Base-by-base conservation (phyloP, 2,888 invertebrate genomes). In the Limenitis camilla region DNA sequence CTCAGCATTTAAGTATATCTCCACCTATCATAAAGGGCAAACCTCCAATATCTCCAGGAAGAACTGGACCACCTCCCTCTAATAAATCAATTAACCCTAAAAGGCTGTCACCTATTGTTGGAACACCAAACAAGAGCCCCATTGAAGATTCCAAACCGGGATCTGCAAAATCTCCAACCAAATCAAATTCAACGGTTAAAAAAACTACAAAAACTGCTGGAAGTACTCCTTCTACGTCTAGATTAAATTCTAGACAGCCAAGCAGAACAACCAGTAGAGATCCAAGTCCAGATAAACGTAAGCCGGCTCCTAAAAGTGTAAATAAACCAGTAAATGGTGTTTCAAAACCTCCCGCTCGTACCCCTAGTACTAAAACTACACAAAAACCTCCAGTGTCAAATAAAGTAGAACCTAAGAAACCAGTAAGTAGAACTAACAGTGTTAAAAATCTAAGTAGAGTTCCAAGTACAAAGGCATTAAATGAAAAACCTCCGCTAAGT, bases 121-220 rank as follows among this genome's bases (percentile, higher is more conserved):
- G 88, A 1, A 88, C 88, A 6, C 88, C 88, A 31, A 88, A 76
- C 53, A 88, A 88, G 71, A 88, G 81, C 65, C 87, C 86, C n/a
- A 63, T 67, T 32, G 85, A 82, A 56, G 79, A 81, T 49, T 61
- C 65, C 5, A 86, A 85, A 61, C 73, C 81, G 41, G 65, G 65
- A 42, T 76, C 82, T 36, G 75, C 80, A 6, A 80, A 74, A 66
- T 71, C 74, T 29, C 64, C 75, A 6, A 58, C 70, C 38, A 85
- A 77, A 68, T 70, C 78, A n/a, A 66, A 72, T 43, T 63, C 77
- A 9, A 60, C 66, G 60, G 62, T 73, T 30, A 78, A 68, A 58
- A 81, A 81, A 60, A 60, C 78, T 10, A 64, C 72, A 1, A 82
- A 82, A 70, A 76, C 79, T 53, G 70, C 78, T 60, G 79, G 76